Base-by-base conservation (phyloP, 2,888 invertebrate species). In the Dioctria rufipes region DNA sequence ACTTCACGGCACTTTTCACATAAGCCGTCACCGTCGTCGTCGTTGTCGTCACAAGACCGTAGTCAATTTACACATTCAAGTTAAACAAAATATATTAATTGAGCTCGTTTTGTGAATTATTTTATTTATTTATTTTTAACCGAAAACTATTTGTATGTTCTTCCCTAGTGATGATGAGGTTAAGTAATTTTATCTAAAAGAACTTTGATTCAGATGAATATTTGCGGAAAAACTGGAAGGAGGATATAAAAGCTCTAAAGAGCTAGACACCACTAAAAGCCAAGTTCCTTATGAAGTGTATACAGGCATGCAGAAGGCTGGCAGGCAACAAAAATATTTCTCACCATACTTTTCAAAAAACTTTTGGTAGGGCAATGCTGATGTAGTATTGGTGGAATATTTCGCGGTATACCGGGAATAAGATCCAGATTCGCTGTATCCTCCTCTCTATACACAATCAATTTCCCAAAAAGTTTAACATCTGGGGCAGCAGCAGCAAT, bases 211-310 rank as follows among this genome's bases (percentile, higher is more conserved):
- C 73, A 73, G 42, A 60, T 42, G 73, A 54, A 54, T 73, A 73
- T 77, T 25, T 80, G 60, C 80, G 54, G 69, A 69, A 42, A 49
- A 61, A 58, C 49, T 75, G 80, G 60, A 75, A 80, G 80, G 81
- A 83, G 81, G 81, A 81, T 83, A 83, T 79, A 81, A 83, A 83
- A 83, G 82, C 81, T 83, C 83, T 65, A 81, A 81, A 80, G 81
- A 81, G 80, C 81, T 82, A 80, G 81, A 75, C 80, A 83, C 81
- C 80, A 83, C 77, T 77, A 77, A 77, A 73, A 77, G 61, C 77
- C 77, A 60, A 61, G 63, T 63, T 37, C 77, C 25, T 46, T 63
- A 63, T 51, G 63, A 58, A 46, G 46, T 25, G 25, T 25, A 25
- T 25, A 25, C 25, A 25, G 46, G 25, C 2, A 25, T 25, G 2